Percentiles rank a stretch among this genome's conserved stretches.
phyloP scores from a whole-genome alignment of 1,140 invertebrate genomes.

The Sycophaga agraensis region DNA sequence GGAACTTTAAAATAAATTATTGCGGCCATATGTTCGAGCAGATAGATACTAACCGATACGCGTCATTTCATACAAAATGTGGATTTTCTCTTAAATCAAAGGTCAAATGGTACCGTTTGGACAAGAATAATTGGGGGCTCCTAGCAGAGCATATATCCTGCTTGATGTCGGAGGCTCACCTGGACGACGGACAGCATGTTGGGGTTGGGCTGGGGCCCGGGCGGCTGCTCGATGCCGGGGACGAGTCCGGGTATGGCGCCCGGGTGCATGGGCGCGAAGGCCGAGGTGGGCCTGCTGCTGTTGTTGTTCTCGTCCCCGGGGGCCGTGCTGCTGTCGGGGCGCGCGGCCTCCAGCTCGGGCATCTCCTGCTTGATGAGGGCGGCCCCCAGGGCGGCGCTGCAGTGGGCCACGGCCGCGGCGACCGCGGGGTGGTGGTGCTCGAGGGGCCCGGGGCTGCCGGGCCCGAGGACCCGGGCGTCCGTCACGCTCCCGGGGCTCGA shows the following conservation, averaged over 20 bases:
- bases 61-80: no score
- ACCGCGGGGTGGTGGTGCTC: conserved; percentile 39
- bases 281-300: conserved; percentile 49
- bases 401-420: conserved; percentile 44
- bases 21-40: no score
- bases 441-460: conserved; percentile 47
- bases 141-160: no score
- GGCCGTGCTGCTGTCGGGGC: conserved; percentile 54
- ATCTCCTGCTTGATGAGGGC: conserved; percentile 51
- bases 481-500: conserved; percentile 55
- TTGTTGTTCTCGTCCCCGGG: conserved; percentile 55
- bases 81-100: no score
- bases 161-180: conserved; percentile 38
- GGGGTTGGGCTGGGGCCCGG: conserved; percentile 40
- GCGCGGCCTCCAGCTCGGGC: conserved; percentile 40
- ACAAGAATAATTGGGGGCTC: no score
- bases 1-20: no score
- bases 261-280: conserved; percentile 47
- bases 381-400: conserved; percentile 40
- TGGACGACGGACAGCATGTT: conserved; percentile 56
- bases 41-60: no score
- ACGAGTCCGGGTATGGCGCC: neutral
- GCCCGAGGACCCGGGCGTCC: conserved; percentile 48
- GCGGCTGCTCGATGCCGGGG: conserved; percentile 10
- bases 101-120: no score